Percentiles rank a stretch among this genome's conserved stretches.
Conservation (phyloP, 2,888 invertebrate species). For the Ypsolopha scabrella region DNA sequence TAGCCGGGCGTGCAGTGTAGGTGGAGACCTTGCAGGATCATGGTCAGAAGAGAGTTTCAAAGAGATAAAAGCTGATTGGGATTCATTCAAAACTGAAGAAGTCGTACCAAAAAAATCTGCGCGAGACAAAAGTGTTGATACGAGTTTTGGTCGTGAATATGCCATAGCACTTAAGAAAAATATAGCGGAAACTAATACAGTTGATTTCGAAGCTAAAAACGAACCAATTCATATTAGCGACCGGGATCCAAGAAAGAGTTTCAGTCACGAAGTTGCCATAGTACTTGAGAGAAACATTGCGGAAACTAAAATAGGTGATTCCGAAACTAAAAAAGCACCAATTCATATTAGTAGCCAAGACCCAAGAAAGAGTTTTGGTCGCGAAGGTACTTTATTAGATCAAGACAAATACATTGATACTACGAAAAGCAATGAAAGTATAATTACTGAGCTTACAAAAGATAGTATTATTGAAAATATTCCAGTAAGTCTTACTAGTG, state of each 20-base stretch:
- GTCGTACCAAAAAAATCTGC: neutral
- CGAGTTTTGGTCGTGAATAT: too few species aligned
- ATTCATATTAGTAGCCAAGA: slow-evolving; percentile 5
- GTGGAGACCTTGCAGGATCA: slow-evolving; percentile 19
- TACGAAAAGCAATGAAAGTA: slow-evolving; percentile 14
- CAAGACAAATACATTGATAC: slow-evolving; percentile 27
- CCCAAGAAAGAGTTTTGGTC: too few species aligned
- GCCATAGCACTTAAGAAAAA: too few species aligned
- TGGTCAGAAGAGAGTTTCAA: slow-evolving; percentile 28
- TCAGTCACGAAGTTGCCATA: neutral
- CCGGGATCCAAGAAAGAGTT: too few species aligned
- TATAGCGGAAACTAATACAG: too few species aligned
- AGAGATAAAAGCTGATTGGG: slow-evolving; percentile 50
- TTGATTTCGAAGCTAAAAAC: too few species aligned
- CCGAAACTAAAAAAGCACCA: slow-evolving; percentile 4
- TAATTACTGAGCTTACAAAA: neutral
- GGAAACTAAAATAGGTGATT: neutral
- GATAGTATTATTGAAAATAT: neutral
- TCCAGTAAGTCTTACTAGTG: neutral
- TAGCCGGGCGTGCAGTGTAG: slow-evolving; percentile 42
- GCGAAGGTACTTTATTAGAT: too few species aligned
- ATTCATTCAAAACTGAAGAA: slow-evolving; percentile 22
- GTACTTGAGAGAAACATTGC: neutral
- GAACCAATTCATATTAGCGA: too few species aligned
- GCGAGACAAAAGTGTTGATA: neutral